Evolutionary conservation across 2,797 vertebrate genomes (phyloP).

Genomic region (Cephalopachus bancanus): DNA sequence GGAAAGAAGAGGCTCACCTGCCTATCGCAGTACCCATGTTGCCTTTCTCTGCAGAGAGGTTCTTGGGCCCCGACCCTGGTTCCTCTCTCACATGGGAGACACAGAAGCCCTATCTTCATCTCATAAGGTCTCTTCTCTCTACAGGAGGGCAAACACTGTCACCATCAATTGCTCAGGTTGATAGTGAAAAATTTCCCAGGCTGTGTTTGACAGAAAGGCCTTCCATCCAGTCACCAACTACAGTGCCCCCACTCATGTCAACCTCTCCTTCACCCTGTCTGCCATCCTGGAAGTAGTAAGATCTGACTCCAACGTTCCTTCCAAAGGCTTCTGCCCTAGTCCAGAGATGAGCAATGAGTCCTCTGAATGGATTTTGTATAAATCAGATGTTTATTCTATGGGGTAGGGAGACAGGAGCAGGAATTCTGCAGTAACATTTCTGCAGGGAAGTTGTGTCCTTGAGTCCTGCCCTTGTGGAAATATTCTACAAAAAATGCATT

Average conservation of each 20-base stretch:
- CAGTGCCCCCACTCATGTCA: constrained; percentile 90
- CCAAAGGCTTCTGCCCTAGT: not conserved
- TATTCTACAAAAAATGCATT: not conserved
- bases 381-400: not conserved
- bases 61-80: not conserved
- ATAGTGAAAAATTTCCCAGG: constrained; percentile 79
- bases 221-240: constrained; percentile 90
- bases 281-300: constrained; percentile 92
- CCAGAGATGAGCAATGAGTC: not conserved
- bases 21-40: not conserved
- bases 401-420: not conserved
- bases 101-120: not conserved
- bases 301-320: not conserved
- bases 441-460: not conserved
- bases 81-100: not conserved
- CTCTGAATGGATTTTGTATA: not conserved
- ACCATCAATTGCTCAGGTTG: constrained; percentile 61
- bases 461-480: not conserved
- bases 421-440: not conserved
- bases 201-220: constrained; percentile 89
- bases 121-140: not conserved
- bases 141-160: not conserved
- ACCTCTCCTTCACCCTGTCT: constrained; percentile 93
- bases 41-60: not conserved
- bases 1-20: not conserved